Evolutionary conservation across 1,140 invertebrate genomes (phyloP).

Genomic region (Drosophila yakuba): DNA sequence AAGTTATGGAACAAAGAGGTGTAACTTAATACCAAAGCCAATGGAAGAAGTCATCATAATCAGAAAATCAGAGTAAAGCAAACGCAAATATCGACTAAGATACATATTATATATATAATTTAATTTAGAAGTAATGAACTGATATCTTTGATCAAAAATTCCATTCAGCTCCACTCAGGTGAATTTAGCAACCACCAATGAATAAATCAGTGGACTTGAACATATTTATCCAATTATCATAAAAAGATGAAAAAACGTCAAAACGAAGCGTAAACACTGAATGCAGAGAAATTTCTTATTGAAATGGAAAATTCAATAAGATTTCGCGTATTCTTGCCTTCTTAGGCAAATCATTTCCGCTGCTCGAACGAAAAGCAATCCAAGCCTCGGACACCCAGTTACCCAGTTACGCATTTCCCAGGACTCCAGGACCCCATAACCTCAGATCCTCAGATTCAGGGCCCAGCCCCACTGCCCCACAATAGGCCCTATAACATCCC

Average conservation of each 20-base stretch:
- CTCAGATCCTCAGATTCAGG: slow-evolving; percentile 2
- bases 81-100: background rate
- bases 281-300: background rate
- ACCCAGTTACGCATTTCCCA: no score
- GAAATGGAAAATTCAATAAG: slow-evolving; percentile 17
- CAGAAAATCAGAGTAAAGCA: background rate
- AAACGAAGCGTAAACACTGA: slow-evolving; percentile 4
- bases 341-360: slow-evolving; percentile 41
- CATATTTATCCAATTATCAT: slow-evolving; percentile 16
- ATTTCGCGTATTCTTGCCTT: slow-evolving; percentile 3
- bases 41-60: background rate
- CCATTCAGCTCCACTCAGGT: background rate
- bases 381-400: background rate
- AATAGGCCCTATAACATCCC: slow-evolving; percentile 6
- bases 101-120: background rate
- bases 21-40: slow-evolving; percentile 6
- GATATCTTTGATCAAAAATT: background rate
- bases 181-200: slow-evolving; percentile 3
- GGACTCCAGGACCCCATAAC: background rate
- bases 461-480: background rate
- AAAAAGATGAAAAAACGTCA: background rate
- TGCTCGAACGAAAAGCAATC: slow-evolving; percentile 4
- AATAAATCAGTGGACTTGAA: slow-evolving; percentile 9
- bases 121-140: background rate
- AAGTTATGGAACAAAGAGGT: background rate